phyloP scores from a whole-genome alignment of 2,113 vertebrate species.

The Arenaria interpres region DNA sequence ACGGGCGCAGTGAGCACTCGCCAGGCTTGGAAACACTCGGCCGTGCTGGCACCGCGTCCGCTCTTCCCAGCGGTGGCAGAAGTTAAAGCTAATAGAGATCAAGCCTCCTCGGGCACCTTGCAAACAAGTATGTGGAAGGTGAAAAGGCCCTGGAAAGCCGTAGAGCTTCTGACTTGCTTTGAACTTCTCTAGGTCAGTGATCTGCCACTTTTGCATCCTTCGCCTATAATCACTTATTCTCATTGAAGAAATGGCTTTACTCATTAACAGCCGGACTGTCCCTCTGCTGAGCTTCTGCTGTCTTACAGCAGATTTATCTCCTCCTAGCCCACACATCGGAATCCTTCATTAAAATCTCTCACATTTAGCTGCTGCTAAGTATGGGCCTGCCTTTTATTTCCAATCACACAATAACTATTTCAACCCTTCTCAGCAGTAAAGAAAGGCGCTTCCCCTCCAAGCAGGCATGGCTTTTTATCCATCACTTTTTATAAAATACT shows the following conservation, averaged over 20 bases:
- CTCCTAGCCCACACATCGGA: neutral
- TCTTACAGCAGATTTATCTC: neutral
- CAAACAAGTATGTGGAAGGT: neutral
- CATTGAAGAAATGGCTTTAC: conserved; percentile 1
- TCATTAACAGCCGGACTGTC: conserved; percentile 9
- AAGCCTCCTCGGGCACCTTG: neutral
- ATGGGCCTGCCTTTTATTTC: neutral
- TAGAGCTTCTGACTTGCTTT: neutral
- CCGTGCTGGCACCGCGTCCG: accelerated
- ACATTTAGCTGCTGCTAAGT: neutral
- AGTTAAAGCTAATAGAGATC: neutral
- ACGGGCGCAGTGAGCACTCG: accelerated
- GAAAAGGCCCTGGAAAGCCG: neutral
- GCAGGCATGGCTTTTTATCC: neutral
- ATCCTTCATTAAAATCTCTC: neutral
- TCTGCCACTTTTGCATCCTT: neutral
- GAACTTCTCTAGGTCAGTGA: neutral
- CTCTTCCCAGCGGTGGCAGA: neutral
- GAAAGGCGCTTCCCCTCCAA: neutral
- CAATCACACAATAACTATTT: neutral
- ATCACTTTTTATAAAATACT: neutral
- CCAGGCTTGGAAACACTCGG: accelerated
- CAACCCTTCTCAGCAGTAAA: neutral
- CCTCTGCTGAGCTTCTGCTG: neutral
- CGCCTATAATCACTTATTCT: neutral